phyloP scores from a whole-genome alignment of 2,888 invertebrate genomes.

The Gryllus longicercus region DNA sequence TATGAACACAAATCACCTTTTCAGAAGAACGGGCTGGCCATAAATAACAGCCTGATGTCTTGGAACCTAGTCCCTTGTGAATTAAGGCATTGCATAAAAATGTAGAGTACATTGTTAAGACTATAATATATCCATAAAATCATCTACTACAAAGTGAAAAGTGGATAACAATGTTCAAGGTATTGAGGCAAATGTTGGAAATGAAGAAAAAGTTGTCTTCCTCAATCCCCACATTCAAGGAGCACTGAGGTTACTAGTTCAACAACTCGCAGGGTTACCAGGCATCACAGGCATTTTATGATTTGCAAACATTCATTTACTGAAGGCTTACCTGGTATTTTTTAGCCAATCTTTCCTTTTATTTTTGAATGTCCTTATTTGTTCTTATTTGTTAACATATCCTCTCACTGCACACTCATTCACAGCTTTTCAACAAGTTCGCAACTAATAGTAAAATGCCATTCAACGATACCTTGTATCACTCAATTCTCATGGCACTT shows the following conservation, averaged over 20 bases:
- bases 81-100: slow-evolving; percentile 26
- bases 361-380: not conserved
- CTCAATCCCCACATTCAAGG: slow-evolving; percentile 11
- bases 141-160: slow-evolving; percentile 28
- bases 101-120: slow-evolving; percentile 22
- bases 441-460: not conserved
- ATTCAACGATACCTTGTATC: not conserved
- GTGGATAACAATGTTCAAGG: slow-evolving; percentile 23
- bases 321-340: not conserved
- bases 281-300: not conserved
- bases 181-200: slow-evolving; percentile 11
- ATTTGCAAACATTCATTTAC: not conserved
- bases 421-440: not conserved
- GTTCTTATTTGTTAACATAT: not conserved
- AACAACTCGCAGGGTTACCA: slow-evolving; percentile 19
- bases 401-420: not conserved
- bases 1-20: not conserved
- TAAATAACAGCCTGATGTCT: slow-evolving; percentile 17
- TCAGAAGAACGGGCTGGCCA: slow-evolving; percentile 8
- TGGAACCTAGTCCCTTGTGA: slow-evolving; percentile 25
- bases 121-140: slow-evolving; percentile 27
- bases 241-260: slow-evolving; percentile 18
- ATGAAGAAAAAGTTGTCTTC: not conserved
- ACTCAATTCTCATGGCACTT: not conserved
- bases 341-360: not conserved